Percentiles rank a stretch among this genome's conserved stretches.
phyloP scores from a whole-genome alignment of 30 jellyfish, hydroid and myxozoan species.

The Aurelia sp. region DNA sequence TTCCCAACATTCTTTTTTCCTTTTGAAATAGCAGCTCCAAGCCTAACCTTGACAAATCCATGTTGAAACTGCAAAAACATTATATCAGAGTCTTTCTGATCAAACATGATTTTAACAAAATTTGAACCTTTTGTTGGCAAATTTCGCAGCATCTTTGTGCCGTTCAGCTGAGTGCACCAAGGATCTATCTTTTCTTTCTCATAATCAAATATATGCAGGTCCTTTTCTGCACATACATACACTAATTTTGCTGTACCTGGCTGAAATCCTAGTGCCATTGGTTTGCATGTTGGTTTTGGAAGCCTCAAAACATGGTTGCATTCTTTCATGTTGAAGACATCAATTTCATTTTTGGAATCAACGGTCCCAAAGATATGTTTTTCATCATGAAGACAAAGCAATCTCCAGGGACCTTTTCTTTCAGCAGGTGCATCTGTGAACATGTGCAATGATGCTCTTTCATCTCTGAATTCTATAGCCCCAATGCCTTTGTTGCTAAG shows the following conservation, averaged over 20 bases:
- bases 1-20: background rate
- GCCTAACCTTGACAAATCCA: conserved; percentile 63
- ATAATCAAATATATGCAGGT: conserved; percentile 43
- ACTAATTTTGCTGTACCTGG: conserved; percentile 52
- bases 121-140: conserved; percentile 14
- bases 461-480: background rate
- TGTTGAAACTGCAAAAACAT: conserved; percentile 54
- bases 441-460: background rate
- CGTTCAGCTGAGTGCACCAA: conserved; percentile 46
- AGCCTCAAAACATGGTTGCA: conserved; percentile 7
- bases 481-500: conserved; percentile 44
- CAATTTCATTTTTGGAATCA: conserved; percentile 22
- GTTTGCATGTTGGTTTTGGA: conserved; percentile 47
- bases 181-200: conserved; percentile 42
- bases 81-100: conserved; percentile 39
- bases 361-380: conserved; percentile 32
- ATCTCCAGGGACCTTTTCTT: conserved; percentile 31
- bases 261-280: conserved; percentile 63
- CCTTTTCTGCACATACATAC: conserved; percentile 42
- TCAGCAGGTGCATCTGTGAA: conserved; percentile 11
- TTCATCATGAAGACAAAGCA: conserved; percentile 22
- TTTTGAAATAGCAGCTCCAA: conserved; percentile 6
- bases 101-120: conserved; percentile 37
- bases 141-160: background rate
- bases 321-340: conserved; percentile 28